These are phyloP conservation scores for Nemotelus nigrinus DNA, from an alignment of 2,888 invertebrate species.

Conservation along the genomic window DNA sequence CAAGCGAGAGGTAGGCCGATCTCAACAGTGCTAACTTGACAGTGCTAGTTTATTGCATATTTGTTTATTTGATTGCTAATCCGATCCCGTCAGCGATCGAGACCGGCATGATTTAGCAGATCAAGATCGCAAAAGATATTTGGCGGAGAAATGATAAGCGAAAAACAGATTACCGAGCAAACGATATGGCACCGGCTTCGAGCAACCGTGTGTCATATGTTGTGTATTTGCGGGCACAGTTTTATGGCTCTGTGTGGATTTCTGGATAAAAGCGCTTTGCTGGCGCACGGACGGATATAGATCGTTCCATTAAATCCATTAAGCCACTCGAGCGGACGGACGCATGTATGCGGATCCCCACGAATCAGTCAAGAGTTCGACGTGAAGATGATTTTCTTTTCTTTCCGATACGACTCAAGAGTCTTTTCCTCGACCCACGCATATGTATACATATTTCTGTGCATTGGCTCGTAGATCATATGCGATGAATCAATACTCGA, in stretches of 20 bases:
- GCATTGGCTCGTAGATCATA: constrained; percentile 7
- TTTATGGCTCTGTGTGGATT: constrained; percentile 16
- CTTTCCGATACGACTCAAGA: constrained; percentile 20
- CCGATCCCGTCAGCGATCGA: neutral
- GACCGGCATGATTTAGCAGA: neutral
- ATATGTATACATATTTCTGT: neutral
- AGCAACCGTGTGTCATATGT: neutral
- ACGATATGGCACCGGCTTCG: neutral
- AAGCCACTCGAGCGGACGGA: constrained; percentile 25
- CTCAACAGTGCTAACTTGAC: too few species aligned
- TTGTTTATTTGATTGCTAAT: constrained; percentile 16
- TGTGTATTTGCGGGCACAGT: neutral
- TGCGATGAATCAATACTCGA: constrained; percentile 39
- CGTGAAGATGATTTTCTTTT: constrained; percentile 22
- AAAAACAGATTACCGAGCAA: neutral
- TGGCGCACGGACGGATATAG: constrained; percentile 1
- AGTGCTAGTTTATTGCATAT: neutral
- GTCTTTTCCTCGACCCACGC: constrained; percentile 7
- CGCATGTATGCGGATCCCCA: constrained; percentile 11
- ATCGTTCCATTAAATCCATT: constrained; percentile 41
- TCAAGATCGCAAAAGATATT: neutral
- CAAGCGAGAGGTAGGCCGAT: too few species aligned
- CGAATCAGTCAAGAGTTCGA: constrained; percentile 37
- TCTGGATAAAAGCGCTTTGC: neutral
- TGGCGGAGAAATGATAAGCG: neutral